Evolutionary conservation across 2,113 vertebrate genomes (phyloP), one percentile per base, ranked within the genome.

Genomic region (Hyperoodon ampullatus): DNA sequence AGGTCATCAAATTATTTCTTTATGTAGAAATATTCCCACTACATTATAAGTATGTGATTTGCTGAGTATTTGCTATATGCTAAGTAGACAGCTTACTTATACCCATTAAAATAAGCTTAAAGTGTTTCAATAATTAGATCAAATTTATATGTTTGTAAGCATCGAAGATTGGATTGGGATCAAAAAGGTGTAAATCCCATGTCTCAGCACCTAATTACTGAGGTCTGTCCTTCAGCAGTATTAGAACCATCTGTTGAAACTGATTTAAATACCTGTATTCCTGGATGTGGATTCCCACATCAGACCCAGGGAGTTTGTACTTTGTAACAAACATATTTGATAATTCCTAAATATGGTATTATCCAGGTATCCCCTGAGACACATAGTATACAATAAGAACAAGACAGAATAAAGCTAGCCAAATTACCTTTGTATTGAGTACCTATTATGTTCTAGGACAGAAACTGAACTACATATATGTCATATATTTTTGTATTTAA

Each of bases 1-100:
- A 92, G 11, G 13, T n/a, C 14, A 78, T 60, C n/a, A 89, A 88
- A 63, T 87, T 50, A 72, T 92, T 92, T 82, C n/a, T 90, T 68
- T 77, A 65, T 39, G 26, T 30, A 28, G 35, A 95, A 60, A 72
- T 83, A 65, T 74, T 61, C 24, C 28, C 16, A 92, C 24, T 82
- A 15, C 19, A 50, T 39, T 92, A 39, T 65, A 81, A 35, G 33
- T 78, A 8, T 83, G 33, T 60, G 16, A 47, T 87, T 87, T 80
- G 39, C 8, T 92, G 28, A 78, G 21, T 68, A 26, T 47, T 77
- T 72, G 65, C 26, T 88, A 4, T 28, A 28, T 68, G 6, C 15
- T 80, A 74, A 80, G 1, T 55, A 75, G 15, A 65, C 12, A 70
- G 35, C 66, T 92, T 50, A 87, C 19, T 85, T 97, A 44, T 14